Evolutionary conservation across 2,113 vertebrate genomes (phyloP).

Genomic region (Misgurnus anguillicaudatus): DNA sequence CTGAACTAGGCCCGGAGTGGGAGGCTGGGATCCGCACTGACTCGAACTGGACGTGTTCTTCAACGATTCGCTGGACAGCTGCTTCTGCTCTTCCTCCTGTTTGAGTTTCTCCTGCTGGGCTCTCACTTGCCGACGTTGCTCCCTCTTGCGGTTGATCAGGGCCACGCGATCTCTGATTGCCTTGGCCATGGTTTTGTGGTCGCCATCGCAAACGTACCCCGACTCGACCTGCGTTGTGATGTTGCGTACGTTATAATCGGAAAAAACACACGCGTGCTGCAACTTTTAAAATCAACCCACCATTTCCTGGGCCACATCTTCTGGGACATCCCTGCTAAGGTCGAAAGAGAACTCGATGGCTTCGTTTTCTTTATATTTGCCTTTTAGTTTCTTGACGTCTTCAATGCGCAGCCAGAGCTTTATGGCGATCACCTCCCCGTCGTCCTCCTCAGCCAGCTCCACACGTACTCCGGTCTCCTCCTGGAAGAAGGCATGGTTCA

Average conservation of each 20-base stretch:
- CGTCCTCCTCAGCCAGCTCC: constrained; percentile 96
- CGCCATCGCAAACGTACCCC: constrained; percentile 96
- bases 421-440: constrained; percentile 96
- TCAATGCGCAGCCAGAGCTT: constrained; percentile 98
- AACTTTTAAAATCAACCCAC: constrained; percentile 64
- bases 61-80: constrained; percentile 76
- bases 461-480: constrained; percentile 97
- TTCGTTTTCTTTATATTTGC: constrained; percentile 99
- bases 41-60: constrained; percentile 57
- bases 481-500: constrained; percentile 99
- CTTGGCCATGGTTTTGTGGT: constrained; percentile 99
- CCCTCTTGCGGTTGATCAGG: constrained; percentile 91
- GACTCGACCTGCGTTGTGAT: constrained; percentile 86
- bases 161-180: constrained; percentile 98
- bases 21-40: constrained; percentile 61
- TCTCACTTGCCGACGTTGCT: constrained; percentile 91
- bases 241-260: no score
- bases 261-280: background rate
- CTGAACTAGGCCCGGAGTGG: constrained; percentile 67
- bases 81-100: constrained; percentile 75
- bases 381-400: constrained; percentile 97
- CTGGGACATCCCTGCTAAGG: constrained; percentile 92
- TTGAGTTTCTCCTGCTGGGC: constrained; percentile 92
- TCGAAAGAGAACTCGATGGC: constrained; percentile 99
- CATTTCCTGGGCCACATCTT: constrained; percentile 99